phyloP scores from a whole-genome alignment of 2,888 invertebrate genomes.

The Molorchus minor region DNA sequence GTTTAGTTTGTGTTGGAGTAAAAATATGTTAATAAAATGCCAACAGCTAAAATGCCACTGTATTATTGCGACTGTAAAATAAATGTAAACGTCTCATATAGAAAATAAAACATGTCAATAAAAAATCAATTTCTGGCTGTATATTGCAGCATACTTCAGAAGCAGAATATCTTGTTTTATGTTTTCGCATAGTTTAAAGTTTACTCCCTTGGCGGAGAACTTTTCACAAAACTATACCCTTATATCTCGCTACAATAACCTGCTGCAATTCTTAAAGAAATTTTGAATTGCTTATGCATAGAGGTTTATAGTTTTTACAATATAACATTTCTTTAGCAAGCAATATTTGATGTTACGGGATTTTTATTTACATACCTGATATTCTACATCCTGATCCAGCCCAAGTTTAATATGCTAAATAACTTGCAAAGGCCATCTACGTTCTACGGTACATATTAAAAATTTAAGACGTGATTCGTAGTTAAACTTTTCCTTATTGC shows the following conservation, averaged over 20 bases:
- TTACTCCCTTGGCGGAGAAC: conserved; percentile 8
- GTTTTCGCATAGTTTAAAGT: conserved; percentile 20
- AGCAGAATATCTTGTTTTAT: conserved; percentile 22
- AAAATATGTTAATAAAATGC: too few species aligned
- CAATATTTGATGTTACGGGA: too few species aligned
- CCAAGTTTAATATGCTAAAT: too few species aligned
- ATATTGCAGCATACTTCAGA: conserved; percentile 15
- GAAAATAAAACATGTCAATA: conserved; percentile 6
- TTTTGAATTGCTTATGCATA: conserved; percentile 10
- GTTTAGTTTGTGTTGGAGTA: too few species aligned
- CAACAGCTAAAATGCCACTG: too few species aligned
- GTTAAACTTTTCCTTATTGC: too few species aligned
- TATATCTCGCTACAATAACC: conserved; percentile 9
- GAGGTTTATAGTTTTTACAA: conserved; percentile 17
- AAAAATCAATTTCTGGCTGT: conserved; percentile 5
- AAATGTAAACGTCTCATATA: conserved; percentile 5
- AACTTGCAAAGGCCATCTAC: too few species aligned
- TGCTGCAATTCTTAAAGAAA: conserved; percentile 7
- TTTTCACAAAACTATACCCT: conserved; percentile 17
- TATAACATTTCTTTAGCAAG: too few species aligned
- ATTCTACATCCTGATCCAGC: too few species aligned
- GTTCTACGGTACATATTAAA: too few species aligned
- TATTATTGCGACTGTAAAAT: not conserved
- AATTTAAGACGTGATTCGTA: too few species aligned
- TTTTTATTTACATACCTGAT: too few species aligned